Evolutionary conservation across 1,140 invertebrate species (phyloP), one percentile per base, ranked within the genome.

Genomic region (Heliconius himera): DNA sequence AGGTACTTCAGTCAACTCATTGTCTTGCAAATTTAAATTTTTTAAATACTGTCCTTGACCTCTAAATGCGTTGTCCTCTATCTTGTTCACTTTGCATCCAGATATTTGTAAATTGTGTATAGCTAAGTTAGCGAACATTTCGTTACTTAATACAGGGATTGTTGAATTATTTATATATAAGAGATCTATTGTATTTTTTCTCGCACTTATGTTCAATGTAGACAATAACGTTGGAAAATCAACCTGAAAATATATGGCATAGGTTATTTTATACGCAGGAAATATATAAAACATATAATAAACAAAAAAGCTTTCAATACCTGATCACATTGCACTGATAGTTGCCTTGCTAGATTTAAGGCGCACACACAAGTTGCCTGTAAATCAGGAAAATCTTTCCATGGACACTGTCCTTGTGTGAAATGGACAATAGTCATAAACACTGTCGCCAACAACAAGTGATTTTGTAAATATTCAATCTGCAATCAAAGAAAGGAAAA

Each of bases 141-240:
- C 95, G 83, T 97, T 96, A 46, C 92, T 96, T 79, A 98, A 92
- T 66, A 94, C 95, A 8, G 95, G 95, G 38, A 98, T 96, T 3
- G 97, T 97, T 29, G 97, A 97, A 92, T 98, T 98, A 91, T 98
- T 98, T 16, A 99, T 95, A 88, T 98, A 98, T 22, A 99, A 96
- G 66, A 99, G 94, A 91, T 99, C 98, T 71, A 99, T 95, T 0
- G 96, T 94, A 77, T 95, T 96, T 85, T 96, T 94, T 74, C 95
- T 94, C 11, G 96, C 96, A 93, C 96, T 97, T 76, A 95, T 96
- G 86, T 96, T 96, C 83, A 99, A 95, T 1, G 97, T 96, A 74
- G 95, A 93, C 46, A 98, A 86, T 18, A 99, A 94, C 73, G 96
- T 93, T 8, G 95, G 91, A 87, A 98, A 98, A 83, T 99, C 96